A percentile compares a stretch with the other conserved stretches of the same genome.
These are phyloP conservation scores for Marasmarcha lunaedactyla DNA, from an alignment of 2,888 invertebrate genomes.

Conservation along the genomic window DNA sequence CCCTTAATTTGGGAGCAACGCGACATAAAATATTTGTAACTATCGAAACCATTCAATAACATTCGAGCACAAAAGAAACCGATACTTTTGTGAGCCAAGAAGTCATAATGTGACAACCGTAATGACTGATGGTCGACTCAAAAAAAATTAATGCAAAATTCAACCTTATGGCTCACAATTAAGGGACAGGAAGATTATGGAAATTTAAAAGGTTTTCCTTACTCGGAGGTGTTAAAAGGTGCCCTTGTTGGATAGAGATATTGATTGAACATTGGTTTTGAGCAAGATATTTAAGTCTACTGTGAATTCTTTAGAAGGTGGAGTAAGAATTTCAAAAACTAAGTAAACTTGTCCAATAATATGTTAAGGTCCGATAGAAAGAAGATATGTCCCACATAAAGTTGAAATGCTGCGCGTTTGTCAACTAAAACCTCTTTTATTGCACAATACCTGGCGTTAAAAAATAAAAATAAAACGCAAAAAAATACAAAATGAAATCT, in stretches of 20 bases:
- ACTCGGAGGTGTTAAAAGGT: constrained; percentile 61
- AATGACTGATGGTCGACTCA: constrained; percentile 47
- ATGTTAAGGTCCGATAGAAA: too few species aligned
- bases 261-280: constrained; percentile 28
- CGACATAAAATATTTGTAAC: background rate
- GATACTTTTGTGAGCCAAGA: constrained; percentile 5
- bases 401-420: too few species aligned
- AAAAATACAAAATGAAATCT: too few species aligned
- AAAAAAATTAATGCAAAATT: constrained; percentile 12
- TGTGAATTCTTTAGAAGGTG: too few species aligned
- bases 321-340: too few species aligned
- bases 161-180: constrained; percentile 15
- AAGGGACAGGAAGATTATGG: constrained; percentile 7
- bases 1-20: constrained; percentile 2
- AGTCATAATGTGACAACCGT: constrained; percentile 51
- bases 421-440: too few species aligned
- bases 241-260: constrained; percentile 30
- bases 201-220: constrained; percentile 17
- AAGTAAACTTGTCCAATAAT: too few species aligned
- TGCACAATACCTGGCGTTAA: too few species aligned
- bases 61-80: too few species aligned
- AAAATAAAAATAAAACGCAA: too few species aligned
- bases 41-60: too few species aligned
- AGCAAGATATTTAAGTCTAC: constrained; percentile 17
- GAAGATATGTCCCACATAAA: too few species aligned